Base-by-base conservation (phyloP, 2,113 vertebrate genomes). In the Tilapia sparmanii region DNA sequence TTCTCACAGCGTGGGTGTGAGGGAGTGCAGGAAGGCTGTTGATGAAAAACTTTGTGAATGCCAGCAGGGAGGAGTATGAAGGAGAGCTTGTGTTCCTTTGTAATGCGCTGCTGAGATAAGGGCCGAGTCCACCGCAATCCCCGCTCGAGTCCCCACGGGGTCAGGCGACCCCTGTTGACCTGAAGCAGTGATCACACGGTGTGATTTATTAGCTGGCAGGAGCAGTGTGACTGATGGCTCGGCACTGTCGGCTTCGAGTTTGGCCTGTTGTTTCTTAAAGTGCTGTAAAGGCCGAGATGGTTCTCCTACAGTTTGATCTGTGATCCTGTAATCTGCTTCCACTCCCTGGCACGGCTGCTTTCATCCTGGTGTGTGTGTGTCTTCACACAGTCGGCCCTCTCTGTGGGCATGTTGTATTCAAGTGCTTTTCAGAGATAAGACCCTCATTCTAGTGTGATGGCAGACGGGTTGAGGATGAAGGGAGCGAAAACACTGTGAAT, bases 371-470 rank as follows among this genome's bases (percentile, higher is more conserved):
- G 83, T 91, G 89, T 71, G 61, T 38, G 33, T 85, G 89, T 93
- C 83, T 94, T 93, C 88, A 85, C 90, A 89, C 90, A 83, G 85
- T 82, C 86, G 18, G 84, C 87, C 68, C 82, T 86, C 87, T 94
- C 93, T 94, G 89, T 86, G 92, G 89, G 92, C 90, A 90, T 91
- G 91, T 93, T 94, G 90, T 91, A 87, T 90, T 92, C n/a, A 90
- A 91, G 89, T 86, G 84, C 80, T 83, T 88, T 45, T 83, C 80
- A 89, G 82, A 94, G 94, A 95, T 95, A 93, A 95, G 87, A 87
- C 92, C 92, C 86, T 90, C 88, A 94, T 91, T 91, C 88, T 91
- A 79, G 54, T 50, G 79, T 84, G 61, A 84, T 80, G 81, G 81
- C 59, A 84, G 24, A 50, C 18, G 40, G 24, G 71, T 5, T 24